Base-by-base conservation (phyloP, 2,113 vertebrate genomes). In the Tringa solitaria region DNA sequence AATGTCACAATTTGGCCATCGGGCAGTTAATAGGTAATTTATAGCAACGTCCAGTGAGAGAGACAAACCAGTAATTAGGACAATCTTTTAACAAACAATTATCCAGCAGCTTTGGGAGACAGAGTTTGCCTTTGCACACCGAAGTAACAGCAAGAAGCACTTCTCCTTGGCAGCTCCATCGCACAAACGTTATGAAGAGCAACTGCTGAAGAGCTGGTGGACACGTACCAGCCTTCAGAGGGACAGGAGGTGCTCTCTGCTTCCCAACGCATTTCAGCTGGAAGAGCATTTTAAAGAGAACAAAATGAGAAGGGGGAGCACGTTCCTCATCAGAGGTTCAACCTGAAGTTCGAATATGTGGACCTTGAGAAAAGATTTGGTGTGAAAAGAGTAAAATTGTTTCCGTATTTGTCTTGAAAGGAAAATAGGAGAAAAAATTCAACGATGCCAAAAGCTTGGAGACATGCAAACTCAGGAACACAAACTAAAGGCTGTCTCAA, bases 401-500 rank as follows among this genome's bases (percentile, higher is more conserved):
- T 72, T 97, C 85, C 82, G 90, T 72, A 87, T 84, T 95, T 84
- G 96, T 76, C 87, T 98, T 97, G 93, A 97, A 96, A 98, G 91
- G 94, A 97, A 97, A 97, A 85, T 28, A 43, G 37, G 50, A 15
- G 86, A 60, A 79, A 95, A 97, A 94, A 97, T 54, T 54, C 28
- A 30, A 30, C 10, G 17, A 95, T 93, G 91, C 94, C 70, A 76
- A 96, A 96, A 97, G 96, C 96, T 51, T 73, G 93, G 92, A 70
- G 76, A 91, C 72, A 84, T 67, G 96, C 92, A 93, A 97, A 97
- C 96, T 95, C 97, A 96, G 87, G 95, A 97, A 93, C 68, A 80
- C 97, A 94, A 97, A 85, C 93, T 45, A 95, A 98, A 98, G 98
- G 98, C 98, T 98, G 98, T 86, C 94, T 67, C 65, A 94, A 96